Conservation (phyloP, 2,113 vertebrate genomes). For the Oryzias javanicus region DNA sequence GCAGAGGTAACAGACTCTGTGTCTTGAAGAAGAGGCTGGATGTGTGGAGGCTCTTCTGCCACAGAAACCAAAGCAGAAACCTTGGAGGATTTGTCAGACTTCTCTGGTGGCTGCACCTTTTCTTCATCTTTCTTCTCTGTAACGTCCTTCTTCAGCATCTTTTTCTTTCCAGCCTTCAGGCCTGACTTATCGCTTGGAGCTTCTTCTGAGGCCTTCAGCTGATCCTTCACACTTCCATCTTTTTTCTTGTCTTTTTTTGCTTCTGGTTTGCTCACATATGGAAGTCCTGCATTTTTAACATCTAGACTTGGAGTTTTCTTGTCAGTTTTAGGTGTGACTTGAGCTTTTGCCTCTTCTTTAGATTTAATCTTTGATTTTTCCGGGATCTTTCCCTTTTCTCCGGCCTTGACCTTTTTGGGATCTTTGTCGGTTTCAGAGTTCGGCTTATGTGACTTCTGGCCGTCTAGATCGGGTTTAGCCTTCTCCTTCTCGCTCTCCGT, state of each 20-base stretch:
- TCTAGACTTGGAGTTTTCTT: slow-evolving; percentile 77
- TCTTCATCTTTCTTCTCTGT: slow-evolving; percentile 65
- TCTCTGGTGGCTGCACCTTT: slow-evolving; percentile 43
- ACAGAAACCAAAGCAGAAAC: slow-evolving; percentile 15
- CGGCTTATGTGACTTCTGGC: slow-evolving; percentile 74
- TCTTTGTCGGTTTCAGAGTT: slow-evolving; percentile 80
- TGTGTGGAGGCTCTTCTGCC: slow-evolving; percentile 30
- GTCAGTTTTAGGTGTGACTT: slow-evolving; percentile 71
- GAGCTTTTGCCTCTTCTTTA: slow-evolving; percentile 79
- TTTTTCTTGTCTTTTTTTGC: slow-evolving; percentile 80
- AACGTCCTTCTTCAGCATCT: slow-evolving; percentile 59
- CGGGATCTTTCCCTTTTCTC: slow-evolving; percentile 77
- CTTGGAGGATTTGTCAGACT: slow-evolving; percentile 28
- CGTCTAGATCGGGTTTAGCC: slow-evolving; percentile 73
- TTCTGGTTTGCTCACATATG: slow-evolving; percentile 62
- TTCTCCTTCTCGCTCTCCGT: slow-evolving; percentile 80
- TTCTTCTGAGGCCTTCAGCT: slow-evolving; percentile 75
- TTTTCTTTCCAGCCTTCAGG: slow-evolving; percentile 59
- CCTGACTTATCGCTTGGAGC: slow-evolving; percentile 58
- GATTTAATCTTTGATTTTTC: slow-evolving; percentile 82
- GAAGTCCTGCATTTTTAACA: slow-evolving; percentile 72
- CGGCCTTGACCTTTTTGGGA: slow-evolving; percentile 72
- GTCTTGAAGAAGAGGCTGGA: slow-evolving; percentile 33
- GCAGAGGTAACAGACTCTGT: slow-evolving; percentile 52
- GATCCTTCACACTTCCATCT: slow-evolving; percentile 79